These are phyloP conservation scores for Muntiacus reevesi DNA, from an alignment of 2,113 vertebrate genomes.

Conservation along the genomic window DNA sequence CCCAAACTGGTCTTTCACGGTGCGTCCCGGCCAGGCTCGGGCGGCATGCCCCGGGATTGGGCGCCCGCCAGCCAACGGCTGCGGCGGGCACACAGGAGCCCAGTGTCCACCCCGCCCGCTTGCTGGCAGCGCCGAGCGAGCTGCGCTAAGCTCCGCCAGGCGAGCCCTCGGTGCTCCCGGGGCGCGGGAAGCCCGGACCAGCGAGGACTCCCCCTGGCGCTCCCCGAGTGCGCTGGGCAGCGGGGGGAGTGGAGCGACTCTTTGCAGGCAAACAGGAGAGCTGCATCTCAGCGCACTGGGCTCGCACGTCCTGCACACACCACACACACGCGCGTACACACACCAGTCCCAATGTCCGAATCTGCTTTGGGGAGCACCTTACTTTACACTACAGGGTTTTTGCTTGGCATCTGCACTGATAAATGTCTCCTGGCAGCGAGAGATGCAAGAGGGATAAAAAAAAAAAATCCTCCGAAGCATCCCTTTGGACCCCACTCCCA, in stretches of 20 bases:
- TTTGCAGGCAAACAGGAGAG: not conserved
- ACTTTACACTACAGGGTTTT: constrained; percentile 4
- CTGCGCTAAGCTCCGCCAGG: constrained; percentile 78
- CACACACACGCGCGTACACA: not conserved
- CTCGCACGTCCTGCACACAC: not conserved
- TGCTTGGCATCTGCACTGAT: not conserved
- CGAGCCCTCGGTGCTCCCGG: constrained; percentile 60
- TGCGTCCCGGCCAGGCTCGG: constrained; percentile 85
- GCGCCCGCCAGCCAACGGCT: constrained; percentile 79
- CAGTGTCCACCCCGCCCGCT: constrained; percentile 79
- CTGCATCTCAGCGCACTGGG: not conserved
- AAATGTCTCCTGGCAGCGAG: not conserved
- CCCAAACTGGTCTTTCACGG: constrained; percentile 82
- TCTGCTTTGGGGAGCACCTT: not conserved
- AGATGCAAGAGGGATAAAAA: not conserved
- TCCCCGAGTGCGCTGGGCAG: not conserved
- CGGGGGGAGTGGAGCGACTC: not conserved
- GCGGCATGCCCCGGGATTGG: constrained; percentile 81
- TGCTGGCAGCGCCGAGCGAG: constrained; percentile 75
- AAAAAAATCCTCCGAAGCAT: not conserved
- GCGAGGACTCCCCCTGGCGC: constrained; percentile 57
- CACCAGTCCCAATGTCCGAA: not conserved
- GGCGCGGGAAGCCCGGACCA: constrained; percentile 56
- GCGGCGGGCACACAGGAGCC: constrained; percentile 78
- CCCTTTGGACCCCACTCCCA: constrained; percentile 32